Evolutionary conservation across 2,113 vertebrate species (phyloP), one percentile per base, ranked within the genome.

Genomic region (Macaca mulatta): DNA sequence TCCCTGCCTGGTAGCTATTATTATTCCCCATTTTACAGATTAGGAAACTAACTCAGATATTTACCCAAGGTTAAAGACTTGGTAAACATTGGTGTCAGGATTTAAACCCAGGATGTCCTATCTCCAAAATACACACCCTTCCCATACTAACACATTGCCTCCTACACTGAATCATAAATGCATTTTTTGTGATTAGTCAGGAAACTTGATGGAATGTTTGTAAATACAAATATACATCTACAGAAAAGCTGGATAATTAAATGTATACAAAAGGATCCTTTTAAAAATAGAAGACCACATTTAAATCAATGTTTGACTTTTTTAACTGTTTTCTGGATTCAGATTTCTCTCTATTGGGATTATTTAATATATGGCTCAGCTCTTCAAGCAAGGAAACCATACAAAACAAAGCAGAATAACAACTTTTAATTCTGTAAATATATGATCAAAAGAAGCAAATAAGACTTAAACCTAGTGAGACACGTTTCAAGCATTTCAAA

Each of bases 311-410:
- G 10, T 81, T 77, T 52, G 18, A 20, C 55, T 96, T 89, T 96
- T 89, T 96, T 81, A 83, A 83, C 64, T 61, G 13, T 78, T 85
- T 92, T 89, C 64, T 77, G 86, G 94, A 89, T 89, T 84, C 45
- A 74, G 48, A 80, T 89, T 94, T 92, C 50, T 91, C 32, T 79
- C 1, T 92, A 38, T 45, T 5, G n/a, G 30, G n/a, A 78, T 87
- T 90, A 82, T 25, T 75, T 82, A 78, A 93, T 43, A 27, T 10
- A 78, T 88, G 80, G 6, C 18, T 90, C 50, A 80, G 52, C 40
- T 72, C 55, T 69, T 96, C 92, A 89, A 59, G 57, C 12, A 64
- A 64, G 27, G 48, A 79, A 97, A 93, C 93, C 43, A 48, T 35
- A 79, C 78, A n/a, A 96, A 89, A 94, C 45, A 77, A 77, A 92